Percentiles rank a stretch among this genome's conserved stretches.
Evolutionary conservation across 2,113 vertebrate species (phyloP).

Genomic region (human): GRCh38 chr3:133765501-133766000

Average conservation of each 20-base stretch:
- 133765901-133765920: background rate
- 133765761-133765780: background rate
- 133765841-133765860: background rate
- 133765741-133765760: background rate
- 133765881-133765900: background rate
- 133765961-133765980: background rate
- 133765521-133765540: background rate
- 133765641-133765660: background rate
- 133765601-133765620: background rate
- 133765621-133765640: background rate
- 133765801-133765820: slow-evolving; percentile 3
- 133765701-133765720: slow-evolving; percentile 6
- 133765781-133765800: background rate
- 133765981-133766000: background rate
- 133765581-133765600: background rate
- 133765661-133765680: background rate
- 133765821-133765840: background rate
- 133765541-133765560: background rate
- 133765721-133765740: background rate
- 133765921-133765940: background rate
- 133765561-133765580: background rate
- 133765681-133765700: background rate
- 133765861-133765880: background rate
- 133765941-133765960: background rate
- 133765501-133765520: background rate